Evolutionary conservation across 2,113 vertebrate genomes (phyloP).

Genomic region (Campylorhamphus procurvoides): DNA sequence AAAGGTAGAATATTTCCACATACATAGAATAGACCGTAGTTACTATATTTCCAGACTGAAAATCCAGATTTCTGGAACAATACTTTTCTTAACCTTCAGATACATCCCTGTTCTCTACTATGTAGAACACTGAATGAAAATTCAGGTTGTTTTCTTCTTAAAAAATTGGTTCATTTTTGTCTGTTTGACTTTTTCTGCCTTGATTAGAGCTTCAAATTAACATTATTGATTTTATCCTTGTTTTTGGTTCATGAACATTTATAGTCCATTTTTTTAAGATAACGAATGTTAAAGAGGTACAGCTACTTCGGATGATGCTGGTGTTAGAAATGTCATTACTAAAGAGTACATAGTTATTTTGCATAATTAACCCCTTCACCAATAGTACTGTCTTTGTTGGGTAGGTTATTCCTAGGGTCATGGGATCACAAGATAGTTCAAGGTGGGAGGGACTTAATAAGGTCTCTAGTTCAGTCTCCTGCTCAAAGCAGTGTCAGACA

Average conservation of each 20-base stretch:
- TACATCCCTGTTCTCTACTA: neutral
- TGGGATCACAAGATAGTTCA: neutral
- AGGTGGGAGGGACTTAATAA: neutral
- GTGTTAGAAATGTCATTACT: neutral
- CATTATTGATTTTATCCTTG: neutral
- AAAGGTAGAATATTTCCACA: neutral
- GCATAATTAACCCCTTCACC: neutral
- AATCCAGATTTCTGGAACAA: neutral
- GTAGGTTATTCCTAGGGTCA: neutral
- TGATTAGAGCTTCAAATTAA: neutral
- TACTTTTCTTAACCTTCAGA: neutral
- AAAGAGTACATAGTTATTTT: neutral
- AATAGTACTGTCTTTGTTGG: neutral
- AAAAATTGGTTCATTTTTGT: neutral
- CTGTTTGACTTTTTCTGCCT: neutral
- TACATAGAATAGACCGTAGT: neutral
- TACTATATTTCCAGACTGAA: neutral
- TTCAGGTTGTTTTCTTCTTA: neutral
- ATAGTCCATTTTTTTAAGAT: neutral
- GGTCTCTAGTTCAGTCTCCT: neutral
- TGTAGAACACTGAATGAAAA: neutral
- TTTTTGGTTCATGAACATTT: neutral
- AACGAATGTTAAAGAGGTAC: neutral
- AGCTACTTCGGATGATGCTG: neutral
- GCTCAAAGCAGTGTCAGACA: neutral